Percentiles rank a stretch among this genome's conserved stretches.
These are phyloP conservation scores for Raja brachyura DNA, from an alignment of 2,113 vertebrate species.

Conservation along the genomic window DNA sequence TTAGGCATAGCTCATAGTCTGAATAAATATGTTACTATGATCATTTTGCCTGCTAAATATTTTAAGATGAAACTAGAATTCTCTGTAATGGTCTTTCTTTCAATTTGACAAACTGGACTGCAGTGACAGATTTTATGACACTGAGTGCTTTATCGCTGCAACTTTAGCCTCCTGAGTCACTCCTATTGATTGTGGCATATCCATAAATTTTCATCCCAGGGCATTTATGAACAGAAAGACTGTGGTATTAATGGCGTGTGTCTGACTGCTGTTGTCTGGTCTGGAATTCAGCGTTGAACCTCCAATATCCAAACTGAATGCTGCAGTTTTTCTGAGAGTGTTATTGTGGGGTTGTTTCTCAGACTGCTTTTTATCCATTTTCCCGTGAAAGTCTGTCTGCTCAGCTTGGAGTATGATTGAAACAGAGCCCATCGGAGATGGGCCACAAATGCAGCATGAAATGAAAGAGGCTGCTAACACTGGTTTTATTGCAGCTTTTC, in stretches of 20 bases:
- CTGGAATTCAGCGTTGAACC: neutral
- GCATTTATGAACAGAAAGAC: neutral
- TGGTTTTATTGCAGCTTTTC: neutral
- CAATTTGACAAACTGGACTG: neutral
- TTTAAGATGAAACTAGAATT: neutral
- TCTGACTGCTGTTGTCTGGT: neutral
- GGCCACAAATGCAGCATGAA: neutral
- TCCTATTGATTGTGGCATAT: neutral
- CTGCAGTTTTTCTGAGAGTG: neutral
- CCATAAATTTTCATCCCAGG: neutral
- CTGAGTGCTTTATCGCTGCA: conserved; percentile 19
- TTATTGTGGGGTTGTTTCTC: neutral
- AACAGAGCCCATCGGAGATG: neutral
- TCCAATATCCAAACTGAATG: neutral
- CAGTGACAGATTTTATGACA: neutral
- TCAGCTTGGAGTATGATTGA: neutral
- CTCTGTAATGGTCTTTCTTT: neutral
- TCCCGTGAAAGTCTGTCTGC: neutral
- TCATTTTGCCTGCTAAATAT: conserved; percentile 1
- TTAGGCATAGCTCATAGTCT: neutral
- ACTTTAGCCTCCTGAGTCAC: neutral
- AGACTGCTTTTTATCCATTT: neutral
- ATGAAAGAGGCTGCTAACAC: neutral
- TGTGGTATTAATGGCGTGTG: neutral
- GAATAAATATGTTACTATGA: conserved; percentile 7